A percentile compares a stretch with the other conserved stretches of the same genome.
phyloP scores from a whole-genome alignment of 2,797 vertebrate species.

The Enteromius paludinosus region DNA sequence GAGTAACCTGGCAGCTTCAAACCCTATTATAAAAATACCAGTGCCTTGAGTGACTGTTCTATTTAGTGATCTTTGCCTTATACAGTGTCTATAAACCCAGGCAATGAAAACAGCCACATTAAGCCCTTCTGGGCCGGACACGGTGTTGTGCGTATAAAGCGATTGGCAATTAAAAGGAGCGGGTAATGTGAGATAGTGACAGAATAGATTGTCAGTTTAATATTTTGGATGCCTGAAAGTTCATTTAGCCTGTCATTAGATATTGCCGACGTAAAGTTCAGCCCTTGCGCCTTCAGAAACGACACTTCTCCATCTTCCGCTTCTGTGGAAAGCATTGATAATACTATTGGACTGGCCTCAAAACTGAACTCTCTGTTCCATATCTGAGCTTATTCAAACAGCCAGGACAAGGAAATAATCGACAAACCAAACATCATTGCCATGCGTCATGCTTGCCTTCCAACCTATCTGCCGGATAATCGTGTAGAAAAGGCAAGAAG shows the following conservation, averaged over 20 bases:
- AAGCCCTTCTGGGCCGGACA: slow-evolving; percentile 24
- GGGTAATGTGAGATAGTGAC: slow-evolving; percentile 35
- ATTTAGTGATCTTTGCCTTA: slow-evolving; percentile 76
- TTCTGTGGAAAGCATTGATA: neutral
- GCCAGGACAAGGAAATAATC: slow-evolving; percentile 7
- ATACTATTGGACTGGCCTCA: slow-evolving; percentile 16
- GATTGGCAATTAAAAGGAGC: slow-evolving; percentile 36
- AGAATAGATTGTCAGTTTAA: slow-evolving; percentile 28
- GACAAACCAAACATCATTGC: neutral
- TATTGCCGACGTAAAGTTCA: neutral
- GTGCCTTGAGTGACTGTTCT: slow-evolving; percentile 76
- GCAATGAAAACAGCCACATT: slow-evolving; percentile 78
- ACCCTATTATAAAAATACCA: slow-evolving; percentile 80
- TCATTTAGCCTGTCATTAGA: slow-evolving; percentile 14
- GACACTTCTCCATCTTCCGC: neutral
- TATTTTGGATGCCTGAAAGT: slow-evolving; percentile 14
- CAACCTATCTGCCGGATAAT: neutral
- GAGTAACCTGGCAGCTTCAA: slow-evolving; percentile 75
- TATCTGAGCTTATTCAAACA: slow-evolving; percentile 28
- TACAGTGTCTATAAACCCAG: slow-evolving; percentile 79
- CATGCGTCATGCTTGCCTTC: slow-evolving; percentile 15
- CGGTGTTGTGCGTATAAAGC: slow-evolving; percentile 33
- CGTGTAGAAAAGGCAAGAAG: neutral
- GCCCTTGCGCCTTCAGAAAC: neutral
- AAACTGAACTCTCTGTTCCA: slow-evolving; percentile 23